Percentiles rank a stretch among this genome's conserved stretches.
phyloP scores from a whole-genome alignment of 2,797 vertebrate species.

The Remorina albescens region DNA sequence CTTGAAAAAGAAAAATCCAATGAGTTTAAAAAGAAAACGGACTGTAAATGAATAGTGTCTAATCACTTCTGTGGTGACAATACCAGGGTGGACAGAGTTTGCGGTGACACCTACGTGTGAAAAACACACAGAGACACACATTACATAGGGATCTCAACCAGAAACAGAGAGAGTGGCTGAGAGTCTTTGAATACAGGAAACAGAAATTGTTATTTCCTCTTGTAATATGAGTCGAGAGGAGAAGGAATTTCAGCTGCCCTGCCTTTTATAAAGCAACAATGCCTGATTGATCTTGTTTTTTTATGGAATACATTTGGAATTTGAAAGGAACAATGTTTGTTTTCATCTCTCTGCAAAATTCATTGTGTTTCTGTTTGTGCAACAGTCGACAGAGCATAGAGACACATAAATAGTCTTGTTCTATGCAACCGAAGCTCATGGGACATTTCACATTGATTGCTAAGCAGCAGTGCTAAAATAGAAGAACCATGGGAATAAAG shows the following conservation, averaged over 20 bases:
- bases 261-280: neutral
- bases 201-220: neutral
- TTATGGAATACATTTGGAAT: neutral
- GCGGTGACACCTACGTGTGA: conserved; percentile 84
- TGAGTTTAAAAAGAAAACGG: conserved; percentile 74
- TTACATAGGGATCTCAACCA: neutral
- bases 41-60: conserved; percentile 68
- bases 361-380: neutral
- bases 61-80: conserved; percentile 87
- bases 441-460: neutral
- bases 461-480: neutral
- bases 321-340: neutral
- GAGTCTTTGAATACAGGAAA: neutral
- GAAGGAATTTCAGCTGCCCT: neutral
- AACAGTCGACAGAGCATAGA: neutral
- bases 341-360: neutral
- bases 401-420: neutral
- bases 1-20: conserved; percentile 89
- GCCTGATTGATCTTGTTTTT: no score
- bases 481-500: neutral
- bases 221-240: neutral
- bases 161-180: neutral
- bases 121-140: conserved; percentile 10
- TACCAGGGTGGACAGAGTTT: conserved; percentile 87
- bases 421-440: neutral